Conservation (phyloP, 2,888 invertebrate species). For the Agonum fuliginosum region DNA sequence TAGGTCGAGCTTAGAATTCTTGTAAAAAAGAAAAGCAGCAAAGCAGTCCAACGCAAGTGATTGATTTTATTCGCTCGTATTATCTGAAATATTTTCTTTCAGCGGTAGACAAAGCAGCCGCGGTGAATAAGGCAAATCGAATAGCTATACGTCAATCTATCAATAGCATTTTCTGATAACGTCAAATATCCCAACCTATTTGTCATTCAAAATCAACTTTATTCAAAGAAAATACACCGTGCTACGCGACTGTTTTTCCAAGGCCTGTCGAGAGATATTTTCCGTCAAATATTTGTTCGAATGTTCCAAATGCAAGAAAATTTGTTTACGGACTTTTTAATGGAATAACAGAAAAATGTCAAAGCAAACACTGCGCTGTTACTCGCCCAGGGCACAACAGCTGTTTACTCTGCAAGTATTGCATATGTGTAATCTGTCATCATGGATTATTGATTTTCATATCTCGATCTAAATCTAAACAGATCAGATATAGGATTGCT, state of each 20-base stretch:
- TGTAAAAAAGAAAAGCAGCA: constrained; percentile 34
- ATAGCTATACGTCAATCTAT: constrained; percentile 53
- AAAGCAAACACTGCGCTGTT: constrained; percentile 16
- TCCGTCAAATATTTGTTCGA: constrained; percentile 34
- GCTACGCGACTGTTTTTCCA: constrained; percentile 44
- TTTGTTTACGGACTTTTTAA: constrained; percentile 42
- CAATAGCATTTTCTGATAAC: constrained; percentile 57
- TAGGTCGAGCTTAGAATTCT: constrained; percentile 13
- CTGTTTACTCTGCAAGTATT: not conserved
- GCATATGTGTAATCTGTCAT: too few relatives aligned
- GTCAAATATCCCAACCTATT: constrained; percentile 56
- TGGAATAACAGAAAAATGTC: constrained; percentile 42
- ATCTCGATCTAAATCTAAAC: too few relatives aligned
- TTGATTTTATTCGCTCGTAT: constrained; percentile 54
- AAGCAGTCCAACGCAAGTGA: constrained; percentile 23
- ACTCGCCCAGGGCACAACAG: not conserved
- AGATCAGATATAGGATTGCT: too few relatives aligned
- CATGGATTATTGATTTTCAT: too few relatives aligned
- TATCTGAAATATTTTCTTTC: constrained; percentile 51
- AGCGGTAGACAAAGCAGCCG: constrained; percentile 39
- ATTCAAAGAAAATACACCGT: constrained; percentile 51
- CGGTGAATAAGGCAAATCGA: constrained; percentile 42
- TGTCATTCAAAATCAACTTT: constrained; percentile 57
- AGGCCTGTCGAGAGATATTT: constrained; percentile 27
- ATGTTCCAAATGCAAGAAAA: constrained; percentile 11